phyloP scores from a whole-genome alignment of 2,797 vertebrate species.

The Chromis chromis region DNA sequence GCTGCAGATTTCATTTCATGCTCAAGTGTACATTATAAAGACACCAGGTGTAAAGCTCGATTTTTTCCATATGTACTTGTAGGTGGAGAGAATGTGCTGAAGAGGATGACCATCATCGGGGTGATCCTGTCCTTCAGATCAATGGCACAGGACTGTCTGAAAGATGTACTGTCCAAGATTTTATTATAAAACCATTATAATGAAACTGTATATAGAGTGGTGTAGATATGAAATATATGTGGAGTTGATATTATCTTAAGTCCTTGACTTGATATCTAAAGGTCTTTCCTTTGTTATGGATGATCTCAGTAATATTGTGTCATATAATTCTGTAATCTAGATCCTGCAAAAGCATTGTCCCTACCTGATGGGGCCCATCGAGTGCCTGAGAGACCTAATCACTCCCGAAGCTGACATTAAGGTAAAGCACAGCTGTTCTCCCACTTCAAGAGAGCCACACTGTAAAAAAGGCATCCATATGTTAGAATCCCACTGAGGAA shows the following conservation, averaged over 20 bases:
- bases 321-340: constrained; percentile 71
- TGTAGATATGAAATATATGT: too few relatives aligned
- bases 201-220: not conserved
- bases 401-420: constrained; percentile 90
- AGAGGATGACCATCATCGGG: constrained; percentile 90
- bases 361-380: constrained; percentile 89
- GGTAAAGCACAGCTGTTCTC: constrained; percentile 73
- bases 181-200: not conserved
- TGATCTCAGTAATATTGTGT: constrained; percentile 4
- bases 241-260: too few relatives aligned
- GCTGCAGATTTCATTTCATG: not conserved
- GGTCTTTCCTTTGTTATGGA: not conserved
- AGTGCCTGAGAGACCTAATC: constrained; percentile 84
- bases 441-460: not conserved
- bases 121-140: constrained; percentile 77
- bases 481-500: constrained; percentile 22
- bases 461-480: not conserved
- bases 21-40: not conserved
- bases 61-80: constrained; percentile 26
- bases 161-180: constrained; percentile 81
- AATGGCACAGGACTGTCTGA: constrained; percentile 82
- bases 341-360: constrained; percentile 89
- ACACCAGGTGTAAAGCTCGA: not conserved
- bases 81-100: constrained; percentile 92
- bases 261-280: not conserved